Percentiles rank a stretch among this genome's conserved stretches.
Evolutionary conservation across 1,140 invertebrate genomes (phyloP).

Genomic region (Tyrophagus putrescentiae): DNA sequence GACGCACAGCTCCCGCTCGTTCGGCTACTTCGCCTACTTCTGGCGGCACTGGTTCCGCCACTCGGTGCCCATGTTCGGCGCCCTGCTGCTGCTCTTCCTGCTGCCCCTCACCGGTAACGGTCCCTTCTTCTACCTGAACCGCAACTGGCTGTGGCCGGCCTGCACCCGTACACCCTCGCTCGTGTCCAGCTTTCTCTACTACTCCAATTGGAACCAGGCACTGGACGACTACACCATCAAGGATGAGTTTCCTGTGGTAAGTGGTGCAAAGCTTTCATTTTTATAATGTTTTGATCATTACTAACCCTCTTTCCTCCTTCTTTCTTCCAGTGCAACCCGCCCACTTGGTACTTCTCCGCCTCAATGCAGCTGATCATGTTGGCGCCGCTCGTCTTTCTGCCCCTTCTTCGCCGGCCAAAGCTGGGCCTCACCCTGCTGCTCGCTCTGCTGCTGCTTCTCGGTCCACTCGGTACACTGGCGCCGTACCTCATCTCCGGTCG

Average conservation of each 20-base stretch:
- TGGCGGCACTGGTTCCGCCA: not conserved
- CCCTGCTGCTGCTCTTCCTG: not conserved
- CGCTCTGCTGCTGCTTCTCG: not conserved
- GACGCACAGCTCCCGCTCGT: too few relatives aligned
- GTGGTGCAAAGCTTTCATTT: not conserved
- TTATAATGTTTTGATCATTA: not conserved
- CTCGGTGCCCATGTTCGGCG: not conserved
- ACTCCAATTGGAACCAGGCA: not conserved
- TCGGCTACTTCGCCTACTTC: not conserved
- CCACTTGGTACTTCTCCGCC: not conserved
- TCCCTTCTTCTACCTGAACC: not conserved
- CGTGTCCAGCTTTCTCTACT: conserved; percentile 6
- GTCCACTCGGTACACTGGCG: not conserved
- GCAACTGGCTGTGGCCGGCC: not conserved
- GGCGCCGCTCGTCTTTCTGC: not conserved
- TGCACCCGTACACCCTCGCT: not conserved
- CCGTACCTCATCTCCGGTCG: not conserved
- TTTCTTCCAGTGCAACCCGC: not conserved
- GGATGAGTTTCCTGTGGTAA: not conserved
- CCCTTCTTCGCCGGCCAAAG: not conserved
- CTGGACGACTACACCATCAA: not conserved
- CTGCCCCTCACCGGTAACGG: not conserved
- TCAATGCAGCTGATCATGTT: not conserved
- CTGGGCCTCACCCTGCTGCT: not conserved
- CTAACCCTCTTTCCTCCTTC: not conserved